Base-by-base conservation (phyloP, 2,797 vertebrate species). In the Tapera naevia region DNA sequence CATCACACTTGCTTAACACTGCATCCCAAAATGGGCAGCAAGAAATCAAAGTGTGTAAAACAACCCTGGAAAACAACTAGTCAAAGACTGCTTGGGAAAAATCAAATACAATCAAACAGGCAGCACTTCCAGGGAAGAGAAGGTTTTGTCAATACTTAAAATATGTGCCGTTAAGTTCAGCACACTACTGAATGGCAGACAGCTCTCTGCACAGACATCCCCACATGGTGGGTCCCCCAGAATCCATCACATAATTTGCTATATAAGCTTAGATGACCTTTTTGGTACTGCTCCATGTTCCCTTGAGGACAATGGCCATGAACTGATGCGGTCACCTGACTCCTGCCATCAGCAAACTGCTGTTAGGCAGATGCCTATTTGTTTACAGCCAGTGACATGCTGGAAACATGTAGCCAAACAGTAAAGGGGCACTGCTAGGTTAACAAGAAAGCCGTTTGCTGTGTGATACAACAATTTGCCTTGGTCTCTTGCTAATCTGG, bases 271-370 rank as follows among this genome's bases (percentile, higher is more conserved):
- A 14, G 50, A 10, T 5, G 19, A 43, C 32, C 32, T 25, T 45
- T 56, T 67, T 23, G 46, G 32, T 23, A 8, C 11, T 37, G 24
- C 54, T 27, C 46, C 21, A 32, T 4, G 0, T 18, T 9, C 23
- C 23, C 41, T 24, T 1, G 3, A 19, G 16, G 46, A 60, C 0
- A 1, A 46, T 3, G 30, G 33, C 33, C 2, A 1, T 2, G 46
- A 25, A 7, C 5, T 7, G 76, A 5, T 22, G 19, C 51, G 11
- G 51, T 58, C 30, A 32, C 25, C 39, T 13, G 19, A 17, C 74
- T 37, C 25, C 35, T 15, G 64, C n/a, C 45, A 19, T 6, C 22
- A 14, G 32, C 3, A 2, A 24, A 54, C 23, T 23, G 71, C 54
- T 6, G 17, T 14, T 23, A 37, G 60, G 41, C 61, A 50, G 56